Percentiles rank a stretch among this genome's conserved stretches.
phyloP scores from a whole-genome alignment of 1,140 invertebrate genomes.

The Anastrepha obliqua region DNA sequence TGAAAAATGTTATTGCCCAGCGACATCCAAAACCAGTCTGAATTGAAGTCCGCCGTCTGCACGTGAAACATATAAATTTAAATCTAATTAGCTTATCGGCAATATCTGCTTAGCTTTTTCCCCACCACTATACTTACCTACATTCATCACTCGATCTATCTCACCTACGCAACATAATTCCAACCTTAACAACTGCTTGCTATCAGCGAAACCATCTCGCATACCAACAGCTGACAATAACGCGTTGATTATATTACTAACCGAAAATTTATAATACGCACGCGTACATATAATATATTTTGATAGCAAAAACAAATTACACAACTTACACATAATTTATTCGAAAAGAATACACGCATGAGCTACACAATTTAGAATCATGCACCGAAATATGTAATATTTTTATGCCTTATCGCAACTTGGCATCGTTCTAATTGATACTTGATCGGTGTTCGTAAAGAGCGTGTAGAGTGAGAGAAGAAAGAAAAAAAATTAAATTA shows the following conservation, averaged over 20 bases:
- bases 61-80: constrained; percentile 14
- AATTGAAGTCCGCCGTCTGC: not conserved
- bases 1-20: too few species aligned
- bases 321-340: not conserved
- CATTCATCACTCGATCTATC: not conserved
- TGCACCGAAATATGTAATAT: not conserved
- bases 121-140: too few species aligned
- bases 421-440: constrained; percentile 47
- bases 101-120: not conserved
- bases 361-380: not conserved
- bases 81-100: constrained; percentile 9
- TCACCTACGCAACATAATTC: not conserved
- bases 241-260: constrained; percentile 42
- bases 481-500: not conserved
- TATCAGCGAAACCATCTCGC: not conserved
- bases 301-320: not conserved
- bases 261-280: not conserved
- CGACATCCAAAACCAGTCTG: too few species aligned
- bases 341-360: not conserved
- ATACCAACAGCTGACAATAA: not conserved
- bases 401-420: not conserved
- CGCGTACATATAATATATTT: not conserved
- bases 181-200: too few species aligned
- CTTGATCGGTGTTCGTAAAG: constrained; percentile 1
- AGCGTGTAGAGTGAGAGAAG: not conserved